Evolutionary conservation across 1,140 invertebrate species (phyloP), one percentile per base, ranked within the genome.

Genomic region (Phenacoccus solenopsis): DNA sequence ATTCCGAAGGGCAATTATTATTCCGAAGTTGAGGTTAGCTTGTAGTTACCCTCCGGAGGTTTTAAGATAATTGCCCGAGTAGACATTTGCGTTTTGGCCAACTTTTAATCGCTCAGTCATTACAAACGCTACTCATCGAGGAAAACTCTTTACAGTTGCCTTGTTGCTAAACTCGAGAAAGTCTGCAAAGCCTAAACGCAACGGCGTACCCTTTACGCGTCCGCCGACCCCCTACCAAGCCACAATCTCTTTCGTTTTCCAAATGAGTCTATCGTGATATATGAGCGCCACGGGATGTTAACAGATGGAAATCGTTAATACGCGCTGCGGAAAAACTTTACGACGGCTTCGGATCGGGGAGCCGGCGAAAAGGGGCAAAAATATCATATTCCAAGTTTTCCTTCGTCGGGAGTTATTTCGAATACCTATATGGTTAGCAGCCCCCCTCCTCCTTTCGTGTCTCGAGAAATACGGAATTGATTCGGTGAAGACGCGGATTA

Each of bases 201-300:
- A 49, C 38, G 38, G 12, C 13, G 5, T 49, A 49, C 38, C 38
- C 38, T 49, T 49, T 49, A 49, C 38, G 12, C 30, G 30, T 32
- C 30, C 30, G 5, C 30, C 30, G 5, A 9, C 38, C 38, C 20
- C 38, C 13, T 49, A n/a, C 38, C 16, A 16, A 3, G 12, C 38
- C 16, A 49, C 38, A 49, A 49, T 49, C 38, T 49, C 38, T 49
- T 49, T 49, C 38, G 38, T 49, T 49, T 49, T 49, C 38, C 38
- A 49, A 49, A 49, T 49, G 38, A 49, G 38, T 49, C 38, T 49
- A 49, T 49, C 38, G 38, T 49, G 38, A 49, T 49, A 49, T 49
- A 49, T 49, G 38, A 49, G 38, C 38, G 38, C 20, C 38, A 49
- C 38, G 38, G 38, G 38, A 49, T 49, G 38, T 49, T 49, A 49